phyloP scores from a whole-genome alignment of 2,797 vertebrate species.

The Hydrolagus colliei region DNA sequence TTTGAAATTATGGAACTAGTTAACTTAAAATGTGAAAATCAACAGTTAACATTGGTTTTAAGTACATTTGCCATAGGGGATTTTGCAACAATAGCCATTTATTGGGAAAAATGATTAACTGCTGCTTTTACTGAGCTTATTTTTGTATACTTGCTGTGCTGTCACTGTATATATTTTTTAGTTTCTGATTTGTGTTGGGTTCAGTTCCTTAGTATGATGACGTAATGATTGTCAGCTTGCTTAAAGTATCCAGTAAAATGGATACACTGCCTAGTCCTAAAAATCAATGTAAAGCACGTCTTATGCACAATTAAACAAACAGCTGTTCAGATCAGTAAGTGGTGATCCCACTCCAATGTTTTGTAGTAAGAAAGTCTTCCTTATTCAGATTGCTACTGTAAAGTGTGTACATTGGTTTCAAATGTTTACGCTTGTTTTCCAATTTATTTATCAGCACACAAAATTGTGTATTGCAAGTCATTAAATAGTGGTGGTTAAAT shows the following conservation, averaged over 20 bases:
- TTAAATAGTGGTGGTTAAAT: slow-evolving; percentile 17
- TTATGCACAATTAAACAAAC: not conserved
- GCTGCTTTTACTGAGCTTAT: not conserved
- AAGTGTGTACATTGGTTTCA: not conserved
- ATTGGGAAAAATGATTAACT: not conserved
- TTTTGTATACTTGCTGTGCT: slow-evolving; percentile 9
- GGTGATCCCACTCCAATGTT: slow-evolving; percentile 25
- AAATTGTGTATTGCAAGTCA: slow-evolving; percentile 10
- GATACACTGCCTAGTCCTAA: not conserved
- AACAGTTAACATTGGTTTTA: not conserved
- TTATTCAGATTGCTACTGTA: not conserved
- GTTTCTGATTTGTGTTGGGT: not conserved
- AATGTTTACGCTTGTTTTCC: slow-evolving; percentile 21
- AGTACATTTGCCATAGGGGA: not conserved
- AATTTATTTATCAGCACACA: slow-evolving; percentile 14
- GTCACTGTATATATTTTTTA: slow-evolving; percentile 5
- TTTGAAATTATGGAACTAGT: not conserved
- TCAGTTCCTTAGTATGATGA: not conserved
- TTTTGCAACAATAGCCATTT: not conserved
- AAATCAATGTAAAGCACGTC: not conserved
- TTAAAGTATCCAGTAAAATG: not conserved
- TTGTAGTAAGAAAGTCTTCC: not conserved
- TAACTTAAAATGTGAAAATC: not conserved
- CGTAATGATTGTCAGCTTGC: not conserved
- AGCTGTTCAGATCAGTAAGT: slow-evolving; percentile 19